These are phyloP conservation scores for Thinocorus orbignyianus DNA, from an alignment of 2,113 vertebrate genomes.

Conservation along the genomic window DNA sequence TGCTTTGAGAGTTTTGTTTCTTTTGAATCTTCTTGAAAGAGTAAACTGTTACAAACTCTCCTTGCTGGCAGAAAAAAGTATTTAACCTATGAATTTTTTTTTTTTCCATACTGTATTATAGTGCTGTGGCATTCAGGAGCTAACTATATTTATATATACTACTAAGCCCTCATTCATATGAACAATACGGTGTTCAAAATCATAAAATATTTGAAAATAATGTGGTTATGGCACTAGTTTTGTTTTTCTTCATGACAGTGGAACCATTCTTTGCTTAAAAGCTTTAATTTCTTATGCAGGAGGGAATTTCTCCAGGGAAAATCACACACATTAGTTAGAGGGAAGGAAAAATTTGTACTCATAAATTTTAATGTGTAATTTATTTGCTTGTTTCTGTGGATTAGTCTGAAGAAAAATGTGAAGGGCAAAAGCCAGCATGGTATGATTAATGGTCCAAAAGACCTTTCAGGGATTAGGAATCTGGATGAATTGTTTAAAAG, in stretches of 20 bases:
- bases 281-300: slow-evolving; percentile 49
- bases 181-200: background rate
- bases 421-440: background rate
- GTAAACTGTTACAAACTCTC: background rate
- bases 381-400: slow-evolving; percentile 50
- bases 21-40: background rate
- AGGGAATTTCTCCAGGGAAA: slow-evolving; percentile 56
- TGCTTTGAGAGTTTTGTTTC: background rate
- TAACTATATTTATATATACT: background rate
- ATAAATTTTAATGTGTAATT: slow-evolving; percentile 60
- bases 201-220: background rate
- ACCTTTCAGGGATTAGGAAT: slow-evolving; percentile 13
- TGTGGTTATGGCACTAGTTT: background rate
- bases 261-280: slow-evolving; percentile 31
- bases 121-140: background rate
- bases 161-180: background rate
- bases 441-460: slow-evolving; percentile 15
- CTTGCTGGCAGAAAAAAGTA: background rate
- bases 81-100: background rate
- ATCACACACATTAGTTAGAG: slow-evolving; percentile 12
- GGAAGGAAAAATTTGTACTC: slow-evolving; percentile 33
- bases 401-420: slow-evolving; percentile 45
- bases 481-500: background rate
- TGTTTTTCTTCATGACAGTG: background rate
- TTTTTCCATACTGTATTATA: background rate